These are phyloP conservation scores for Cyphomyrus plagiostoma DNA, from an alignment of 2,113 vertebrate species.

Conservation along the genomic window DNA sequence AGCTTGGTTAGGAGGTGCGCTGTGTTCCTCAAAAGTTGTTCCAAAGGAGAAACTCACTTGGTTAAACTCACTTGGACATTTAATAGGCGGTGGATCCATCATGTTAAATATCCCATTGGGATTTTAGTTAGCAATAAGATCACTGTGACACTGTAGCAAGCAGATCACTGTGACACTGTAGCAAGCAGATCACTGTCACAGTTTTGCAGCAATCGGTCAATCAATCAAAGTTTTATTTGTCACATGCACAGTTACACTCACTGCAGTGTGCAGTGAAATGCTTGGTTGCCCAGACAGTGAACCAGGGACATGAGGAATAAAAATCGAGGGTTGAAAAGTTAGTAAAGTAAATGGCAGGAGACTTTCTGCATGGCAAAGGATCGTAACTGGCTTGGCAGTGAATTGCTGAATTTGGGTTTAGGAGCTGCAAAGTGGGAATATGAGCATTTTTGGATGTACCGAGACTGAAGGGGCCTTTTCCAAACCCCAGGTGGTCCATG, in stretches of 20 bases:
- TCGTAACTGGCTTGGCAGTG: neutral
- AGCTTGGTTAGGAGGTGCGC: neutral
- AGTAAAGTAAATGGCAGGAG: neutral
- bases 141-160: neutral
- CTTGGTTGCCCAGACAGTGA: neutral
- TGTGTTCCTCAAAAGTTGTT: neutral
- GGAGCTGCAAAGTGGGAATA: neutral
- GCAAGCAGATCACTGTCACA: neutral
- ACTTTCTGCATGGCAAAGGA: neutral
- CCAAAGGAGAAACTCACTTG: neutral
- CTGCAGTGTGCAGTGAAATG: neutral
- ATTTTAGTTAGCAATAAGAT: neutral
- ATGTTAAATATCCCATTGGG: neutral
- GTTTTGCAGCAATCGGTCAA: neutral
- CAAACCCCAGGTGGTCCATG: neutral
- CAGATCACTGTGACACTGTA: neutral
- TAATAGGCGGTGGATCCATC: neutral
- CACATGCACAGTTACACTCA: neutral
- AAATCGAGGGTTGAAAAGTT: neutral
- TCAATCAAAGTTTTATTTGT: neutral
- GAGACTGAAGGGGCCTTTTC: neutral
- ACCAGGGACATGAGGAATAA: neutral
- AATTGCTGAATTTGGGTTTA: neutral
- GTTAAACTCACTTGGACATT: neutral
- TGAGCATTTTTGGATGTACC: neutral